Conservation (phyloP, 2,888 invertebrate genomes). For the Ceraclea dissimilis region DNA sequence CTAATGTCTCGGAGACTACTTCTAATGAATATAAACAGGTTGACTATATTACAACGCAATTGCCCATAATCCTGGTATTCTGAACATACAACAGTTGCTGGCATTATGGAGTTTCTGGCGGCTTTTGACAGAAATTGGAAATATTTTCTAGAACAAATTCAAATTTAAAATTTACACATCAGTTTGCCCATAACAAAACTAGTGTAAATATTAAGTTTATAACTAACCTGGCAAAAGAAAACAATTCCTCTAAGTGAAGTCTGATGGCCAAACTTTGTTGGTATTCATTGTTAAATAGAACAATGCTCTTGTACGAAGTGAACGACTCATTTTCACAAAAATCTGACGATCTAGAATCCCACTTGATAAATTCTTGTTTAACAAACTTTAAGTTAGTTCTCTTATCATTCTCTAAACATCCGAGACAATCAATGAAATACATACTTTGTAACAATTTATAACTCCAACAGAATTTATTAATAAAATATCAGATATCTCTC, state of each 20-base stretch:
- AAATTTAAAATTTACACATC: not conserved
- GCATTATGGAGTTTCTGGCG: slow-evolving; percentile 14
- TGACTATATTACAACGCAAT: slow-evolving; percentile 13
- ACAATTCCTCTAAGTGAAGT: slow-evolving; percentile 17
- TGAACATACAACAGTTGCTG: not conserved
- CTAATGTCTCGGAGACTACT: slow-evolving; percentile 14
- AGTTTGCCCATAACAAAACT: not conserved
- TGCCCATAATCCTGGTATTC: slow-evolving; percentile 16
- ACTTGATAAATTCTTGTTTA: not conserved
- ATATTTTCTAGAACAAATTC: slow-evolving; percentile 15
- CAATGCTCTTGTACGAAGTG: slow-evolving; percentile 5
- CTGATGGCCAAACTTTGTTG: slow-evolving; percentile 8
- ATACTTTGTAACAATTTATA: too few species aligned
- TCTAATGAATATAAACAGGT: slow-evolving; percentile 18
- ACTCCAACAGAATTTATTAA: too few species aligned
- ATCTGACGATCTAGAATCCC: not conserved
- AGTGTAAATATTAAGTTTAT: not conserved
- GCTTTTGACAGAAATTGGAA: slow-evolving; percentile 19
- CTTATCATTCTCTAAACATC: not conserved
- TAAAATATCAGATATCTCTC: too few species aligned
- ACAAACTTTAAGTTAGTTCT: not conserved
- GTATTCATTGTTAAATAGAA: slow-evolving; percentile 18
- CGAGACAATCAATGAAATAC: not conserved
- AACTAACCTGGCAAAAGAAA: slow-evolving; percentile 12
- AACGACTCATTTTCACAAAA: not conserved